Base-by-base conservation (phyloP, 2,888 invertebrate genomes). In the Hecatera dysodea region DNA sequence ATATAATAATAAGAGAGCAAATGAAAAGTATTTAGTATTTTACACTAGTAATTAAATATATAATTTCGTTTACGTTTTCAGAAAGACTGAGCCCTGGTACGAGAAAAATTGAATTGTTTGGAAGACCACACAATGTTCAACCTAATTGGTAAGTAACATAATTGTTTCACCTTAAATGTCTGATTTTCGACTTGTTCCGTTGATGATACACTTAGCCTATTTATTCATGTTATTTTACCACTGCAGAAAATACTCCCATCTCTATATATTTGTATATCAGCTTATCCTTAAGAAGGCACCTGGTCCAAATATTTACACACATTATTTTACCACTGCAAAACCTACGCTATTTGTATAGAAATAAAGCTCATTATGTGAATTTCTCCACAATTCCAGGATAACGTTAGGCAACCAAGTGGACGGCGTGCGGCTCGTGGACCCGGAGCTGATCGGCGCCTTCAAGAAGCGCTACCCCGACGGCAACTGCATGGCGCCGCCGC, bases 391-490 rank as follows among this genome's bases (percentile, higher is more conserved):
- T 60, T 66, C 1, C 87, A 97, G 97, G 97, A 98, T 98, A 88
- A 99, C 99, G 0, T 94, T 99, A 7, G 99, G 99, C 0, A 99
- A 99, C 95, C 99, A 99, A 94, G 97, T 99, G 63, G 99, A 99
- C 89, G 99, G 99, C 1, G 99, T 99, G 1, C 97, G 98, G 62
- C 94, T 99, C 0, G 98, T 99, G 1, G 99, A 99, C 93, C 98
- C 99, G 0, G 98, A 98, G 72, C 95, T 99, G 15, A 98, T 99
- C 67, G 97, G 98, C 70, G 97, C 98, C 64, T 99, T 99, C 93
- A 98, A 98, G 88, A 98, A 98, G 90, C 96, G 98, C 50, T 99
- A 99, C 92, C 99, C 99, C 0, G 99, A 99, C 91, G 99, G 99
- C 0, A 96, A 96, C 88, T 96, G 96, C 86, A 97, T 97, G 91